Evolutionary conservation across 2,888 invertebrate genomes (phyloP), one percentile per base, ranked within the genome.

Genomic region (Steinernema scapterisci): DNA sequence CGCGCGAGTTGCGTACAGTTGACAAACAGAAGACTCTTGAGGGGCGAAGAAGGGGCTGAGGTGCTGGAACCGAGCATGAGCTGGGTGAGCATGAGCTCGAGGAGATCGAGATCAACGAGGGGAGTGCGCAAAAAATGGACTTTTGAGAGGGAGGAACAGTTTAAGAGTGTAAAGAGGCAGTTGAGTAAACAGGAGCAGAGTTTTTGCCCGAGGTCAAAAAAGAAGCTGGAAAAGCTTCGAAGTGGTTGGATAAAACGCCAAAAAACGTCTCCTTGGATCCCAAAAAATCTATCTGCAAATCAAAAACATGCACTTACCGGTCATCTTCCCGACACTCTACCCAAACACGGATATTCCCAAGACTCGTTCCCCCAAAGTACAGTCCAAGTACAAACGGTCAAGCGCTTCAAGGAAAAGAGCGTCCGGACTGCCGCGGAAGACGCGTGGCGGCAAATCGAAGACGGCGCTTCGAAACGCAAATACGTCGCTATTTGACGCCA

Each of bases 401-500:
- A 63, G 63, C 63, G 63, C 38, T 63, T 63, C 31, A 31, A 63
- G 63, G 27, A 31, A 63, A 63, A 38, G 38, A 6, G 38, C 38
- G 38, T 38, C 9, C 21, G 63, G 23, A 63, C 63, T 19, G 21
- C 6, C 27, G 16, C 27, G 63, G 31, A 31, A 1, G 63, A 63
- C 27, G 63, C 6, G 48, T 5, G n/a, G 48, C 25, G 38, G 31
- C 21, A 16, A 63, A 23, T 48, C 38, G 63, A 16, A 13, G 63
- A 13, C 63, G 63, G 31, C 63, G 63, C 63, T 11, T 21, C 25
- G 54, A 54, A 63, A 63, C 27, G 63, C 63, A 63, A 63, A 63
- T 63, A 63, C 63, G 63, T 27, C 63, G 63, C 5, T 3, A 38
- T 38, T 38, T 9, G 7, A 19, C 19, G 63, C 19, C 19, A 27